Base-by-base conservation (phyloP, 2,113 vertebrate genomes). In the Ornithorhynchus anatinus region DNA sequence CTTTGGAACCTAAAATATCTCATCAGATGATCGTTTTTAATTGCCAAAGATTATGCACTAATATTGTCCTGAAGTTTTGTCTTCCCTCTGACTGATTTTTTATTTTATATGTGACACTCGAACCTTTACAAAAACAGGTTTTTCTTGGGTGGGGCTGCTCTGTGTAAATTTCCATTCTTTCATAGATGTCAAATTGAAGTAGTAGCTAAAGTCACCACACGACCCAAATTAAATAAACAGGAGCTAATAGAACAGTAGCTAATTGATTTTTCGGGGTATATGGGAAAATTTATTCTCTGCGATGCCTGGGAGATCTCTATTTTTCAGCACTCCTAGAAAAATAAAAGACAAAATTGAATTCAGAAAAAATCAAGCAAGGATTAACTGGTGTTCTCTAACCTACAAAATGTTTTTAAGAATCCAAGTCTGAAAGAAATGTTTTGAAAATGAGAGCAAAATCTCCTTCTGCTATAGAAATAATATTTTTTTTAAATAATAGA, bases 51-150 rank as follows among this genome's bases (percentile, higher is more conserved):
- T 35, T 20, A 58, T 45, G 19, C 13, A 35, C 32, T 31, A 52
- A 52, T 4, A 25, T 72, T 64, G 50, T 47, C 59, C 50, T 48
- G 52, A 15, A 50, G 33, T 72, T 71, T 64, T n/a, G 44, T 54
- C 17, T 35, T 57, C 64, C 6, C n/a, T 17, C 32, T 45, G 35
- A 69, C 32, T 45, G 35, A 69, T 22, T 50, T 70, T 61, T 74
- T 23, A 72, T 67, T 75, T 53, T 51, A 42, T n/a, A 60, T 51
- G 53, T 69, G 62, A 62, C 59, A 65, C 77, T 80, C 68, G 61
- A 47, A 60, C 35, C 52, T 81, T 61, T 56, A 44, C 61, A 47
- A 69, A 79, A 86, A 71, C 61, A 69, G 70, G 74, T 74, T 73
- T 44, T 52, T 31, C n/a, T 10, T 61, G 51, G 64, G 27, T 5